Evolutionary conservation across 2,797 vertebrate species (phyloP), one percentile per base, ranked within the genome.

Genomic region (Falco berigora): DNA sequence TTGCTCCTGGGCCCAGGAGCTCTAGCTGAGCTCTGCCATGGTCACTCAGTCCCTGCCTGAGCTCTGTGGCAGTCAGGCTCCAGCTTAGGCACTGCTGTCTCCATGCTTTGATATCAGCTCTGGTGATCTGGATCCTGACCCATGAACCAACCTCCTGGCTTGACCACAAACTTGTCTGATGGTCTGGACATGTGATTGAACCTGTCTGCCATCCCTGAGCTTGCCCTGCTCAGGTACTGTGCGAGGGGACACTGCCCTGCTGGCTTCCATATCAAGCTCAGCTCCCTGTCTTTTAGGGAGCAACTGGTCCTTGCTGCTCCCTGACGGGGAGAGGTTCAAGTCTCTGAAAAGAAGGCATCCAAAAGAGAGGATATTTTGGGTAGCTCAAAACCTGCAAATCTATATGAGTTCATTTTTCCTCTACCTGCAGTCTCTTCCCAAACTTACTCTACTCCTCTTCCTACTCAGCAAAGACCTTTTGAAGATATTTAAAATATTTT

Each of bases 361-460:
- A 63, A 40, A 86, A 53, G n/a, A 40, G 9, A 36, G 5, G 10
- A 12, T 10, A 12, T 74, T 88, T 53, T 10, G 2, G 10, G 27
- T 72, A 36, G 9, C 5, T 67, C 15, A 42, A 8, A 34, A 32
- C 21, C 72, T 64, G 25, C 2, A 87, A n/a, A 63, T 67, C 11
- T 72, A 4, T 20, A 7, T 19, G 8, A 64, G 4, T 13, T 89
- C 0, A 0, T 6, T 67, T 44, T 27, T 56, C 10, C 23, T 80
- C 38, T n/a, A 7, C 32, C 5, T 11, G 10, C 12, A n/a, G 8
- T 61, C n/a, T 77, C 36, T 69, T 28, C 20, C 9, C 27, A 86
- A 68, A n/a, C 9, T 30, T 5, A 4, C 3, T 61, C 13, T 69
- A 4, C 6, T 58, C 15, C 12, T 59, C 28, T 75, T 88, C 22